These are phyloP conservation scores for Mastigias papua DNA, from an alignment of 30 jellyfish, hydroid and myxozoan species.

Conservation along the genomic window DNA sequence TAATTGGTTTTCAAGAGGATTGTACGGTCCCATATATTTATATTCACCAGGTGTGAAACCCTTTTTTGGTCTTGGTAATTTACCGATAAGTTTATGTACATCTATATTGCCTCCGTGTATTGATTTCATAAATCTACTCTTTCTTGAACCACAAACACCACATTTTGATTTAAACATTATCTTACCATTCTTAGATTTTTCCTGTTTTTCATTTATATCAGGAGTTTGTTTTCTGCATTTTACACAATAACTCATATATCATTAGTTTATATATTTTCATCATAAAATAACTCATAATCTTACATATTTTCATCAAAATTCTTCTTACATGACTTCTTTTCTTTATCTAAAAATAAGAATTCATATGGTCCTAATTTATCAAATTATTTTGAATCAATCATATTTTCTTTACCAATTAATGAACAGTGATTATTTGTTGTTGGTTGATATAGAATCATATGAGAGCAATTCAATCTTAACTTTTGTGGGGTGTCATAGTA, in stretches of 20 bases:
- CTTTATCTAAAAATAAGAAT: constrained; percentile 41
- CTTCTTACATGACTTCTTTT: constrained; percentile 20
- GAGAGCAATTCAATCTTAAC: constrained; percentile 31
- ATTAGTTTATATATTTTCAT: constrained; percentile 33
- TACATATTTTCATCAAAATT: constrained; percentile 31
- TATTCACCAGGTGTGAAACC: neutral
- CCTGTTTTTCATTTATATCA: constrained; percentile 23
- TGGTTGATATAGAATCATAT: constrained; percentile 56
- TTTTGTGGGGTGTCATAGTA: constrained; percentile 47
- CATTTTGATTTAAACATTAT: constrained; percentile 41
- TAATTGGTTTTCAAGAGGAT: neutral
- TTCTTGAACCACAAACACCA: too few relatives aligned
- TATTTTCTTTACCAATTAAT: constrained; percentile 51
- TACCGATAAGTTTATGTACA: too few relatives aligned
- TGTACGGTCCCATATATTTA: too few relatives aligned
- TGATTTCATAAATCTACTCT: too few relatives aligned
- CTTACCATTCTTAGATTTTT: constrained; percentile 30
- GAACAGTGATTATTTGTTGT: constrained; percentile 43
- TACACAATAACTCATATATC: constrained; percentile 39
- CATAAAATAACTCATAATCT: too few relatives aligned
- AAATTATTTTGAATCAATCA: constrained; percentile 33
- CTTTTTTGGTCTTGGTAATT: too few relatives aligned
- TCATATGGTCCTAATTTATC: constrained; percentile 48
- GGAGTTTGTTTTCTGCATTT: constrained; percentile 46
- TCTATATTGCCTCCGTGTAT: too few relatives aligned